Percentiles rank a stretch among this genome's conserved stretches.
These are phyloP conservation scores for Drosophila diplacantha DNA, from an alignment of 2,888 invertebrate species.

Conservation along the genomic window DNA sequence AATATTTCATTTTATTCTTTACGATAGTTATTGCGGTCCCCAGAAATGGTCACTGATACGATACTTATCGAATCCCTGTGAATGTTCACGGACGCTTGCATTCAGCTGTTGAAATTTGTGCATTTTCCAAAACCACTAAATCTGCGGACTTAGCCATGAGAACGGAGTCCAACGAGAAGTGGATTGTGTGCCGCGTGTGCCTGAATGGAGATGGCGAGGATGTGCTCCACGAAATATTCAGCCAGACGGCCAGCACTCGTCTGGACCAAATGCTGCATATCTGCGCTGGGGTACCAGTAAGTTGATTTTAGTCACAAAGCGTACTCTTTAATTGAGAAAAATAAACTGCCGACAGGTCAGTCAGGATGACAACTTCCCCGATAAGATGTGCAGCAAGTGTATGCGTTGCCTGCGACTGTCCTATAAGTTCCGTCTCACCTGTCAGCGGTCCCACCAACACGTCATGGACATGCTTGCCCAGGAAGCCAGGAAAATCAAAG, in stretches of 20 bases:
- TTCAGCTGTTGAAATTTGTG: conserved; percentile 27
- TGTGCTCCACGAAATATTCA: conserved; percentile 68
- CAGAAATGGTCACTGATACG: not conserved
- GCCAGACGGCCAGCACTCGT: conserved; percentile 65
- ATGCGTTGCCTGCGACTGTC: conserved; percentile 64
- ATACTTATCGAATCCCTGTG: conserved; percentile 7
- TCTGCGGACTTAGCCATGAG: conserved; percentile 54
- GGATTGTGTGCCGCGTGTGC: conserved; percentile 74
- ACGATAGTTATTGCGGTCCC: not conserved
- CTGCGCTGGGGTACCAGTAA: conserved; percentile 74
- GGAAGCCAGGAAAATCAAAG: conserved; percentile 23
- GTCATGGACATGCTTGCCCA: conserved; percentile 58
- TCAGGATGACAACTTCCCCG: conserved; percentile 71
- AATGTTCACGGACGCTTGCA: conserved; percentile 34
- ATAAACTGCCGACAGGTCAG: conserved; percentile 55
- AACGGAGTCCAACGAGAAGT: conserved; percentile 63
- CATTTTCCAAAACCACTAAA: not conserved
- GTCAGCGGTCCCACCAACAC: conserved; percentile 72
- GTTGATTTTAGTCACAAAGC: conserved; percentile 9
- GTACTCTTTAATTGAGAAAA: not conserved
- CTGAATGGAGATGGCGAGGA: conserved; percentile 55
- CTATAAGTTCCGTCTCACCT: conserved; percentile 70
- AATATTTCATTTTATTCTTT: not conserved
- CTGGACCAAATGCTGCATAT: conserved; percentile 74
- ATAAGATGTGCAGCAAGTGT: conserved; percentile 72